Evolutionary conservation across 1,140 invertebrate species (phyloP).

Genomic region (Condylostylus longicornis): DNA sequence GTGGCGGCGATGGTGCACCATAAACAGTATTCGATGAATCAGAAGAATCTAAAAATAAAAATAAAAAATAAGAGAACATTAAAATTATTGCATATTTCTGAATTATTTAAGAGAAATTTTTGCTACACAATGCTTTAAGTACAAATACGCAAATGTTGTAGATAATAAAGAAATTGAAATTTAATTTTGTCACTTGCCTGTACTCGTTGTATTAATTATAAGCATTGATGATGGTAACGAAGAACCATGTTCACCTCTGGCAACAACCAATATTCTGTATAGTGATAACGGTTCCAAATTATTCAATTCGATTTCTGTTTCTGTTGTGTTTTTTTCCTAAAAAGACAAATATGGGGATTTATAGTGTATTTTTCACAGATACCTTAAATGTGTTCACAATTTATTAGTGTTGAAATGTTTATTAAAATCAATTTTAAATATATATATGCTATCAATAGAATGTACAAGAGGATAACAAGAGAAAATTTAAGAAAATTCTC

Average conservation of each 20-base stretch:
- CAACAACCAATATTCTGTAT: slow-evolving; percentile 64
- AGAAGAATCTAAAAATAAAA: slow-evolving; percentile 7
- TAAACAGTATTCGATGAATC: slow-evolving; percentile 26
- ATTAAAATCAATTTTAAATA: no score
- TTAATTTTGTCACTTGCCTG: slow-evolving; percentile 11
- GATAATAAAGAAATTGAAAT: background rate
- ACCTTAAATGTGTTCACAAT: no score
- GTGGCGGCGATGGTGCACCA: slow-evolving; percentile 59
- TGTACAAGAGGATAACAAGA: no score
- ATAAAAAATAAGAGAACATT: background rate
- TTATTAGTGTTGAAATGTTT: no score
- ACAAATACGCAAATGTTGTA: slow-evolving; percentile 14
- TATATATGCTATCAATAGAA: no score
- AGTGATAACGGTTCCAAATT: slow-evolving; percentile 44
- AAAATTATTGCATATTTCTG: background rate
- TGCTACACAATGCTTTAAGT: no score
- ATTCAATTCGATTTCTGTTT: slow-evolving; percentile 41
- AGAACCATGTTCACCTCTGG: slow-evolving; percentile 52
- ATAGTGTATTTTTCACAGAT: slow-evolving; percentile 1
- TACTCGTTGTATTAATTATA: slow-evolving; percentile 49
- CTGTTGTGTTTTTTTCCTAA: slow-evolving; percentile 51
- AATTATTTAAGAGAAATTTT: background rate
- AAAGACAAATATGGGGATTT: slow-evolving; percentile 10
- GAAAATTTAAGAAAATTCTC: no score
- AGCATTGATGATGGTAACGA: slow-evolving; percentile 65